Evolutionary conservation across 2,113 vertebrate genomes (phyloP), one percentile per base, ranked within the genome.

Genomic region (Bubo scandiacus): DNA sequence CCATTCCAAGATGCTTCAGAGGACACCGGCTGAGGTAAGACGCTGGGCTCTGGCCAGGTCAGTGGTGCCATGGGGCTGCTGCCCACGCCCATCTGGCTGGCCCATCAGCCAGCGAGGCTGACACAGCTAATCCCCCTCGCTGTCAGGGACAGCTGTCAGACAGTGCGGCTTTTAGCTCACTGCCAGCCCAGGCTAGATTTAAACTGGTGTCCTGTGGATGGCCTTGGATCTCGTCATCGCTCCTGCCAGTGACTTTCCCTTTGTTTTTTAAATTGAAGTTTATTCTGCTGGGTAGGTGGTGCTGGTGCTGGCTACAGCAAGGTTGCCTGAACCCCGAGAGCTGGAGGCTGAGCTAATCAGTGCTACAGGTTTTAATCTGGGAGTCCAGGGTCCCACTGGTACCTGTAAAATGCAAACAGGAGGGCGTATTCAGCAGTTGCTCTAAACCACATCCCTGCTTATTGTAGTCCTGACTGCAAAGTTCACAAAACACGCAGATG

Each of bases 11-110:
- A 45, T 51, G 54, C 40, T 77, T 68, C 2, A 5, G 72, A 32
- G 42, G 32, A 7, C 49, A 7, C 20, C 0, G 0, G 29, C 5
- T 2, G 2, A 45, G 36, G 19, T 0, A 1, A 54, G 58, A 34
- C 0, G 0, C 25, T 0, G 1, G 45, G 49, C 42, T 49, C n/a
- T 0, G 0, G 19, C 9, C 0, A 0, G 18, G 30, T 61, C 0
- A 0, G 1, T 0, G 0, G 34, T 36, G 68, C 40, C 1, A 0
- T 1, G 5, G 71, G 11, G 45, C n/a, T 79, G 29, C 9, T 40
- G 12, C 23, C 18, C 4, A 16, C 42, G 26, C 21, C 55, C 38
- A 32, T 54, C 72, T 79, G 61, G 23, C 40, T 66, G 30, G 25
- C 16, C 73, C 70, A 15, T 58, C 45, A 70, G 17, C 65, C 73